A percentile compares a stretch with the other conserved stretches of the same genome.
These are phyloP conservation scores for Struthidea cinerea DNA, from an alignment of 2,113 vertebrate species.

Conservation along the genomic window DNA sequence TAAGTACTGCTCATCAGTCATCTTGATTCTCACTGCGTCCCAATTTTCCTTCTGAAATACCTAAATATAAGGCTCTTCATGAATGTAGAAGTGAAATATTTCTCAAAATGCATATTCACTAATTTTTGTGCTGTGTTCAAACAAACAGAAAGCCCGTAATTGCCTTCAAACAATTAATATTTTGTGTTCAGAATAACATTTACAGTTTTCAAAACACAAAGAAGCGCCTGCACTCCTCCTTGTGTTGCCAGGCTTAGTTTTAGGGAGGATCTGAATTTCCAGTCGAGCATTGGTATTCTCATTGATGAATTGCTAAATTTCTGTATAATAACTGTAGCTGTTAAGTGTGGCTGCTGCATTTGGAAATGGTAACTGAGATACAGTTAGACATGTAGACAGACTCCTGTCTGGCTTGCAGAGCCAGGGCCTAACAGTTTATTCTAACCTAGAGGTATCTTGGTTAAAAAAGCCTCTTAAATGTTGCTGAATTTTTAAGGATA, in stretches of 20 bases:
- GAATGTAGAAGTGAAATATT: neutral
- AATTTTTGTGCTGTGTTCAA: neutral
- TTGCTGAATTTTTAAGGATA: neutral
- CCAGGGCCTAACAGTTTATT: neutral
- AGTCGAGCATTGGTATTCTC: neutral
- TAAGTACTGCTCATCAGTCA: neutral
- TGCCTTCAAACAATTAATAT: neutral
- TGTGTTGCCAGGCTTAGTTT: neutral
- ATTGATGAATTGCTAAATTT: neutral
- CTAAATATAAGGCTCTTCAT: neutral
- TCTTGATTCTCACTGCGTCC: neutral
- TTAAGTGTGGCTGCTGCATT: neutral
- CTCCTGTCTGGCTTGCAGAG: neutral
- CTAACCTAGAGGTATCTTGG: neutral
- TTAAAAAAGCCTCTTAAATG: neutral
- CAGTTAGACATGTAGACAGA: rapidly evolving
- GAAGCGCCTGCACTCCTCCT: neutral
- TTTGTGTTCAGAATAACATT: neutral
- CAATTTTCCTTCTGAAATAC: neutral
- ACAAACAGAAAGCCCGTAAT: neutral
- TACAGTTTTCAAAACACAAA: neutral
- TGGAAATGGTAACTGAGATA: neutral
- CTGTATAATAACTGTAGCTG: neutral
- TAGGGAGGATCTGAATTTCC: neutral
- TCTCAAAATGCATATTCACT: neutral